These are phyloP conservation scores for Etia nguti DNA, from an alignment of 2,113 vertebrate genomes.

Conservation along the genomic window DNA sequence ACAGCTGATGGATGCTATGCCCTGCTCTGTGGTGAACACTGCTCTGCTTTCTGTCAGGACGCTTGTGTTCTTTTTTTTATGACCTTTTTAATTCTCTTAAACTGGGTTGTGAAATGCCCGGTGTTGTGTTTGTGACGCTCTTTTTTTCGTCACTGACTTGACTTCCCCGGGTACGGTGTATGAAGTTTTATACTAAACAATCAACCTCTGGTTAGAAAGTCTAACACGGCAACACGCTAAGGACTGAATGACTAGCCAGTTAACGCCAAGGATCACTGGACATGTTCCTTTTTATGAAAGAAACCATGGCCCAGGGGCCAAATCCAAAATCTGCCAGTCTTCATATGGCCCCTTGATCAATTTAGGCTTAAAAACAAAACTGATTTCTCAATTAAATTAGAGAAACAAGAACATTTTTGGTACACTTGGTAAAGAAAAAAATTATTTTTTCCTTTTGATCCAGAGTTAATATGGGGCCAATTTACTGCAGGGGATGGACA, in stretches of 20 bases:
- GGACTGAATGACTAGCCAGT: background rate
- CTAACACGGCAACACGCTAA: background rate
- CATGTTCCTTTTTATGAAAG: accelerated
- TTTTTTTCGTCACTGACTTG: background rate
- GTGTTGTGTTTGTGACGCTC: background rate
- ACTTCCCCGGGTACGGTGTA: background rate
- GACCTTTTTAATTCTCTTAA: background rate
- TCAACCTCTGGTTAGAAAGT: background rate
- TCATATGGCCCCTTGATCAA: background rate
- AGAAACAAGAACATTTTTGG: background rate
- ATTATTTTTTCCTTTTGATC: background rate
- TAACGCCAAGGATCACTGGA: background rate
- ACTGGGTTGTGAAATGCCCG: background rate
- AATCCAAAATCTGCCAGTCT: background rate
- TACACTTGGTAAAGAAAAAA: accelerated
- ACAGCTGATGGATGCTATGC: background rate
- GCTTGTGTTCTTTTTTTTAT: background rate
- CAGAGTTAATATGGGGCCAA: background rate
- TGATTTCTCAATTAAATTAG: background rate
- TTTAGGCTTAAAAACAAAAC: background rate
- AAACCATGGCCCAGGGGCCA: background rate
- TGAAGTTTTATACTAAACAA: background rate
- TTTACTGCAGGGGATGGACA: accelerated
- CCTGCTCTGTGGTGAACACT: background rate
- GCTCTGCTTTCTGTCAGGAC: background rate